Percentiles rank a stretch among this genome's conserved stretches.
These are phyloP conservation scores for Drosophila kuntzei DNA, from an alignment of 2,888 invertebrate species.

Conservation along the genomic window DNA sequence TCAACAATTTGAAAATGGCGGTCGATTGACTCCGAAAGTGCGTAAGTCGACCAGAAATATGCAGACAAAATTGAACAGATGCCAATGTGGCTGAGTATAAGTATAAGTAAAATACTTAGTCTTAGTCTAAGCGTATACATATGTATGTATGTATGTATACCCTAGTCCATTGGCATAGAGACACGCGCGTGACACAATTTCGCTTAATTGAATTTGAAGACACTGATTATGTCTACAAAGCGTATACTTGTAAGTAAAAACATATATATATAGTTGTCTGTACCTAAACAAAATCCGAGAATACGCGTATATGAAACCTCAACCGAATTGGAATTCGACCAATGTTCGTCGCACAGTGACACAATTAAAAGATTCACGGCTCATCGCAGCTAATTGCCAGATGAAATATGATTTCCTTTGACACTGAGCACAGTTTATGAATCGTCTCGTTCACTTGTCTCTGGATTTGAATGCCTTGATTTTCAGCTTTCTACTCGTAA, in stretches of 20 bases:
- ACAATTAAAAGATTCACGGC: conserved; percentile 54
- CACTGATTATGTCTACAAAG: conserved; percentile 37
- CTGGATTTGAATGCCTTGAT: conserved; percentile 39
- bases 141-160: conserved; percentile 7
- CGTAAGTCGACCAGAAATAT: conserved; percentile 14
- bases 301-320: background rate
- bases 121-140: background rate
- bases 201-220: conserved; percentile 72
- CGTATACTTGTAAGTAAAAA: background rate
- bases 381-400: conserved; percentile 63
- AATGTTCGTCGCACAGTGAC: conserved; percentile 22
- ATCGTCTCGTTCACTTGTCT: conserved; percentile 22
- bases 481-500: conserved; percentile 22
- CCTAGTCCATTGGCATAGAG: conserved; percentile 6
- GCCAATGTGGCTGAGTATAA: conserved; percentile 5
- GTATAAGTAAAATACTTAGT: too few relatives aligned
- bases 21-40: conserved; percentile 1
- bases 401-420: conserved; percentile 83
- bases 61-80: conserved; percentile 21
- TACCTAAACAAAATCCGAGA: background rate
- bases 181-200: conserved; percentile 74
- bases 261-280: background rate
- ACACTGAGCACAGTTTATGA: conserved; percentile 73
- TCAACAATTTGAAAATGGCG: background rate
- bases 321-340: background rate